Conservation (phyloP, 2,888 invertebrate species). For the Phrixothrix hirtus region DNA sequence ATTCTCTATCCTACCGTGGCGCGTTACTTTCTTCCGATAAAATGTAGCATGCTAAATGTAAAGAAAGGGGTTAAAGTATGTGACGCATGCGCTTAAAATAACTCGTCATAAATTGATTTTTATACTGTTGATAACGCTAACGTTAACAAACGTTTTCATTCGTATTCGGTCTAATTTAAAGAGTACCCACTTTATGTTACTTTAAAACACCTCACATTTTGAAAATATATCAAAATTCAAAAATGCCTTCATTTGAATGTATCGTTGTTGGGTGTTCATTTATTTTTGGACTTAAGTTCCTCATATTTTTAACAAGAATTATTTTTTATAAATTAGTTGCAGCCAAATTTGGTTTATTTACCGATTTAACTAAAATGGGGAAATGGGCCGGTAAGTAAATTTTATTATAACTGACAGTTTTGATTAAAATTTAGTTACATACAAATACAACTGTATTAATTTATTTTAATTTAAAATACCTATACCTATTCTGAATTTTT, state of each 20-base stretch:
- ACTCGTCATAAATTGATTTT: background rate
- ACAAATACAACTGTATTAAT: background rate
- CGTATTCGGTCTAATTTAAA: no score
- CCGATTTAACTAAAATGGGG: slow-evolving; percentile 69
- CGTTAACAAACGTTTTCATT: background rate
- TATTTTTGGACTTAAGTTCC: no score
- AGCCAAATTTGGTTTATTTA: slow-evolving; percentile 58
- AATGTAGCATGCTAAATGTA: background rate
- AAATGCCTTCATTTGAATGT: no score
- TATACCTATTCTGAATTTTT: no score
- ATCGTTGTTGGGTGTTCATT: no score
- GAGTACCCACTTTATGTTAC: no score
- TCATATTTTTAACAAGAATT: no score
- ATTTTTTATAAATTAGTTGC: no score
- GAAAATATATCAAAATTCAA: no score
- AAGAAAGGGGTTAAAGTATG: background rate
- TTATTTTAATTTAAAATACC: background rate
- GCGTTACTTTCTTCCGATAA: background rate
- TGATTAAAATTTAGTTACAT: background rate
- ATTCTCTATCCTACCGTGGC: background rate
- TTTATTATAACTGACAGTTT: background rate
- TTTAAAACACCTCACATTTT: no score
- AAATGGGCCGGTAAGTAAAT: slow-evolving; percentile 78
- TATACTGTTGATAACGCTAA: background rate
- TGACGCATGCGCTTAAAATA: background rate